Percentiles rank a stretch among this genome's conserved stretches.
phyloP scores from a whole-genome alignment of 2,888 invertebrate species.

The Cantharis lateralis region DNA sequence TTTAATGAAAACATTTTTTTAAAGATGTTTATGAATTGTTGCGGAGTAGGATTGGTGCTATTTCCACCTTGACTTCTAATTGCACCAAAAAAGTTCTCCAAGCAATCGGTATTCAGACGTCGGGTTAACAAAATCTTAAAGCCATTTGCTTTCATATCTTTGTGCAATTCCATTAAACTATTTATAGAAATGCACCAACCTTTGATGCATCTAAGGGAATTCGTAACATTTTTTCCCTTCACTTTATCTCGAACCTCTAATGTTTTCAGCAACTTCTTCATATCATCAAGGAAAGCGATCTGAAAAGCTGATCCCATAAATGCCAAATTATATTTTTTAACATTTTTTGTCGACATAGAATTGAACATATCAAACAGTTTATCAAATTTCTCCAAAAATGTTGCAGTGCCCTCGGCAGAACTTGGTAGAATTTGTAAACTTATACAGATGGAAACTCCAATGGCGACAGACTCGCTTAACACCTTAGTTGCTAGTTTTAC shows the following conservation, averaged over 20 bases:
- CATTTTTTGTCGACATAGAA: neutral
- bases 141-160: conserved; percentile 16
- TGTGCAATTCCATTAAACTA: conserved; percentile 29
- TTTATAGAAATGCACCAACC: conserved; percentile 34
- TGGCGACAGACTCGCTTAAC: conserved; percentile 33
- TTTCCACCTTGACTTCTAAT: conserved; percentile 21
- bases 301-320: conserved; percentile 17
- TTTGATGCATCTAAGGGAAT: conserved; percentile 24
- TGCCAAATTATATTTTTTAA: conserved; percentile 1
- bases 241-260: conserved; percentile 23
- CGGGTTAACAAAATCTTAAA: conserved; percentile 30
- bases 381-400: neutral
- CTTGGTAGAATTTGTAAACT: neutral
- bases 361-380: conserved; percentile 6
- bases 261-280: conserved; percentile 23
- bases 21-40: conserved; percentile 20
- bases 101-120: conserved; percentile 34
- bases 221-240: conserved; percentile 26
- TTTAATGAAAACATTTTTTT: conserved; percentile 14
- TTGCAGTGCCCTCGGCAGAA: conserved; percentile 7
- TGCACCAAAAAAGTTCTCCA: conserved; percentile 37
- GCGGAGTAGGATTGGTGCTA: conserved; percentile 18
- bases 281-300: conserved; percentile 29
- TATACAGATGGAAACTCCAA: conserved; percentile 31
- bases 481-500: conserved; percentile 34